These are phyloP conservation scores for Bombylius discolor DNA, from an alignment of 2,888 invertebrate genomes.

Conservation along the genomic window DNA sequence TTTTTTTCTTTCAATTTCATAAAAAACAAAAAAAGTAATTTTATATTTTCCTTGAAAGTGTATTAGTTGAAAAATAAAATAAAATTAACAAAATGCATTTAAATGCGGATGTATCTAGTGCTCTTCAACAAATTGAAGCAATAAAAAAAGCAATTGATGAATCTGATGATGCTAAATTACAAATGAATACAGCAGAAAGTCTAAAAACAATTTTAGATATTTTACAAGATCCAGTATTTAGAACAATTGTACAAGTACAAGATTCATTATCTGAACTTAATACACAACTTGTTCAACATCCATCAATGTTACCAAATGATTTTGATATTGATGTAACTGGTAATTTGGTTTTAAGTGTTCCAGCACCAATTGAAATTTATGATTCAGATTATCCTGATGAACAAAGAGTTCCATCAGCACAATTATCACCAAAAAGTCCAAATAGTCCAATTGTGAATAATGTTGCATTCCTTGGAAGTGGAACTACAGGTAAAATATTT, in stretches of 20 bases:
- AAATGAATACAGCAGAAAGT: slow-evolving; percentile 59
- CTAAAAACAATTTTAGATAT: slow-evolving; percentile 70
- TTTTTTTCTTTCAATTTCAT: too few relatives aligned
- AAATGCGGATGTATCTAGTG: slow-evolving; percentile 67
- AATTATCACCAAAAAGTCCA: slow-evolving; percentile 55
- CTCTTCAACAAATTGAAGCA: slow-evolving; percentile 76
- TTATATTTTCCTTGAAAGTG: too few relatives aligned
- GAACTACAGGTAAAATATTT: slow-evolving; percentile 12
- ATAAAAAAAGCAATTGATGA: slow-evolving; percentile 77
- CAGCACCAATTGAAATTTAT: slow-evolving; percentile 44
- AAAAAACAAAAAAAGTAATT: too few relatives aligned
- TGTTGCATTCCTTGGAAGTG: slow-evolving; percentile 12
- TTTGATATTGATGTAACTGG: slow-evolving; percentile 83
- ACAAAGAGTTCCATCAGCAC: slow-evolving; percentile 63
- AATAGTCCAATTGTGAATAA: slow-evolving; percentile 39
- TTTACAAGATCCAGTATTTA: slow-evolving; percentile 79
- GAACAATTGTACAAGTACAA: slow-evolving; percentile 80
- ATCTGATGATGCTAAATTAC: slow-evolving; percentile 68
- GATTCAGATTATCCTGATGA: slow-evolving; percentile 50
- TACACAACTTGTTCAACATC: slow-evolving; percentile 76
- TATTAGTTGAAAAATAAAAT: too few relatives aligned
- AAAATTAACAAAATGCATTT: slow-evolving; percentile 27
- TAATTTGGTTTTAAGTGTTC: slow-evolving; percentile 52
- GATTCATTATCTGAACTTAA: slow-evolving; percentile 81
- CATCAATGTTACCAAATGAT: slow-evolving; percentile 82